A percentile compares a stretch with the other conserved stretches of the same genome.
phyloP scores from a whole-genome alignment of 30 jellyfish, hydroid and myxozoan species.

The Haliclystus octoradiatus region DNA sequence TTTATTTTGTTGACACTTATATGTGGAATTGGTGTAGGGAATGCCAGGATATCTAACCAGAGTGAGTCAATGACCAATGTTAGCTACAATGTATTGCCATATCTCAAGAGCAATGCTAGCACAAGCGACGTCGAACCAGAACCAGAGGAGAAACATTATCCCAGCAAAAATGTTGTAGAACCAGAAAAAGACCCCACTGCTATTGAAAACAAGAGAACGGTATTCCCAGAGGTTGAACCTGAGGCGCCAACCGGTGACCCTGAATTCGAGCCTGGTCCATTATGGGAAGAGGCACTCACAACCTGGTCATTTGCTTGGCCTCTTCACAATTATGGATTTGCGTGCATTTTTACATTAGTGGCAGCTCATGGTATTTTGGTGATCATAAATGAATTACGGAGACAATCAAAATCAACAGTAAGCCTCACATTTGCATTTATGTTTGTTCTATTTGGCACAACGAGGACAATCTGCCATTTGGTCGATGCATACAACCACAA shows the following conservation, averaged over 20 bases:
- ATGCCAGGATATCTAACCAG: no score
- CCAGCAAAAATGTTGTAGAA: no score
- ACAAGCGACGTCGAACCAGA: no score
- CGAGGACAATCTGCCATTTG: not conserved
- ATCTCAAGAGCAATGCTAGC: no score
- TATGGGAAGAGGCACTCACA: not conserved
- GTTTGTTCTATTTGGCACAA: not conserved
- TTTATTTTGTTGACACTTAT: no score
- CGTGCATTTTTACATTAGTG: not conserved
- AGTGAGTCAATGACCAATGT: no score
- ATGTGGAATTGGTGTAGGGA: no score
- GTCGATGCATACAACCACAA: not conserved
- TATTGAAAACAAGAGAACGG: not conserved
- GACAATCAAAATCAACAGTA: not conserved
- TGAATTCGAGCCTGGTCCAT: not conserved
- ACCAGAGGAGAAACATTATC: no score
- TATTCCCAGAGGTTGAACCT: not conserved
- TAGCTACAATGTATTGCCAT: no score
- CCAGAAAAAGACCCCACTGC: no score
- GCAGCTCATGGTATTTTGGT: not conserved
- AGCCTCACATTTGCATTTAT: not conserved
- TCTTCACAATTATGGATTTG: not conserved
- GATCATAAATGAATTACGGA: not conserved
- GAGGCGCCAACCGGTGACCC: not conserved
- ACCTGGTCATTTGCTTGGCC: not conserved